Percentiles rank a stretch among this genome's conserved stretches.
Conservation (phyloP, 2,888 invertebrate genomes). For the Lottia gigantea region DNA sequence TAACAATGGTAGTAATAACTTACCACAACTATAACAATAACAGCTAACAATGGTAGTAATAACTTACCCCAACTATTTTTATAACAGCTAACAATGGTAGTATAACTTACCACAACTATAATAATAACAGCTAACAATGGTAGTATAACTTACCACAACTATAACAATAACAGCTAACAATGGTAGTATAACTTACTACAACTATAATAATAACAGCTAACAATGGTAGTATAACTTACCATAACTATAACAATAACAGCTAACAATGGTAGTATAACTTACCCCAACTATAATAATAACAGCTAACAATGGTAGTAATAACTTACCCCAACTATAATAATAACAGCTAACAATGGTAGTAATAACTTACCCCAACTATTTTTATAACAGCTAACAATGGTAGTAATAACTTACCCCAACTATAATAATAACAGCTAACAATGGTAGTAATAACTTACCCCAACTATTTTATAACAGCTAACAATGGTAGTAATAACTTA, state of each 20-base stretch:
- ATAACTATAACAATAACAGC: conserved; percentile 9
- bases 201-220: conserved; percentile 52
- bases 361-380: conserved; percentile 47
- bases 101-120: no score
- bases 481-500: conserved; percentile 3
- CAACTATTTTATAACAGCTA: conserved; percentile 43
- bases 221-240: conserved; percentile 30
- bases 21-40: conserved; percentile 55
- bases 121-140: no score
- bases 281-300: conserved; percentile 56
- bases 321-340: not conserved
- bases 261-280: conserved; percentile 21
- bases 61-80: conserved; percentile 51
- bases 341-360: not conserved
- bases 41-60: conserved; percentile 33
- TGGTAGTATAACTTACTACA: conserved; percentile 41
- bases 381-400: conserved; percentile 51
- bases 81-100: conserved; percentile 25
- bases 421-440: not conserved
- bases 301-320: conserved; percentile 38
- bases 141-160: conserved; percentile 44
- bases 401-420: conserved; percentile 19
- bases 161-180: conserved; percentile 37
- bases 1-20: conserved; percentile 18
- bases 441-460: conserved; percentile 38